Evolutionary conservation across 2,888 invertebrate genomes (phyloP).

Genomic region (Hirtodrosophila duncani): DNA sequence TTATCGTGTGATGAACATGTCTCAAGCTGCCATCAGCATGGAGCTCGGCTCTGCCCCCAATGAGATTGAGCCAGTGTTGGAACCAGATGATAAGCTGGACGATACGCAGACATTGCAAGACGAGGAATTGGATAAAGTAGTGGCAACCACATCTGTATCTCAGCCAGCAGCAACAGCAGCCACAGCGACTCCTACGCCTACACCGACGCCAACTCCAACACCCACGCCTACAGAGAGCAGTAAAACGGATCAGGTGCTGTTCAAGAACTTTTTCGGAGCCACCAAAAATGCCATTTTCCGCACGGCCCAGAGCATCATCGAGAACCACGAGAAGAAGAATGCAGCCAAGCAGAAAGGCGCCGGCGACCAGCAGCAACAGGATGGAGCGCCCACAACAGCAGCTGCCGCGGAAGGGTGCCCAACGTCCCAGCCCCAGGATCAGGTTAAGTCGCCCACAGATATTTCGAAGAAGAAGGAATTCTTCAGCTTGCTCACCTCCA

Average conservation of each 20-base stretch:
- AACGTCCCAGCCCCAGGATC: conserved; percentile 42
- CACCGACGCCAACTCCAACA: conserved; percentile 45
- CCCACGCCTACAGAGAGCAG: conserved; percentile 51
- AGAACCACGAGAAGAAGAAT: conserved; percentile 78
- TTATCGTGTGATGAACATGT: conserved; percentile 74
- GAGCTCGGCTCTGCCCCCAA: conserved; percentile 47
- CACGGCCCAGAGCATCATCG: conserved; percentile 79
- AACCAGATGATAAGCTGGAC: conserved; percentile 9
- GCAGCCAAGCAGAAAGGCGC: conserved; percentile 75
- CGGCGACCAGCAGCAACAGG: conserved; percentile 28
- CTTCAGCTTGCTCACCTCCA: conserved; percentile 76
- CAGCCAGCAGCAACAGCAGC: conserved; percentile 18
- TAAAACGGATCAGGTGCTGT: conserved; percentile 77
- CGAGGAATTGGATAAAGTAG: background rate
- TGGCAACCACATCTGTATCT: background rate
- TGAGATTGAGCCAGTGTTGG: conserved; percentile 40
- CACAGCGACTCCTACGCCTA: conserved; percentile 35
- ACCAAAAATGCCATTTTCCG: conserved; percentile 79
- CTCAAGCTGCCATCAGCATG: conserved; percentile 63
- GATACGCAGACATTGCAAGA: background rate
- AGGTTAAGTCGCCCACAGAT: conserved; percentile 77
- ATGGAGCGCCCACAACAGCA: conserved; percentile 14
- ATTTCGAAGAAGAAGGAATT: conserved; percentile 78
- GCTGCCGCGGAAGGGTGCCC: background rate
- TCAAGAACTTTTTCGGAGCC: conserved; percentile 78